These are phyloP conservation scores for Achlya flavicornis DNA, from an alignment of 2,888 invertebrate species.

Conservation along the genomic window DNA sequence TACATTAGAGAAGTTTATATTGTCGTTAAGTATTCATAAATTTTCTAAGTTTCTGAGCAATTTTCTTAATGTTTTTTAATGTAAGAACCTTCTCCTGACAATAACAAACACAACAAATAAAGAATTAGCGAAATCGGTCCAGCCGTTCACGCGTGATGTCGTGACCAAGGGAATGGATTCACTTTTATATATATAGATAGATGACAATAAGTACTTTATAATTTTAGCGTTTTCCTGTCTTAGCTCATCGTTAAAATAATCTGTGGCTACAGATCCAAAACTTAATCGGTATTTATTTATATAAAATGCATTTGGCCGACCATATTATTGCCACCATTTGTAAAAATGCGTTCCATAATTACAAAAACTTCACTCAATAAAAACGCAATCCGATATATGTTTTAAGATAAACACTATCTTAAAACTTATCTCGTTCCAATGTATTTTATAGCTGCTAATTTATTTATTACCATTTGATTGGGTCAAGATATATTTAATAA, in stretches of 20 bases:
- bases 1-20: too few species aligned
- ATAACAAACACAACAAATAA: too few species aligned
- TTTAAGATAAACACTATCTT: too few species aligned
- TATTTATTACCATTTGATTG: constrained; percentile 1
- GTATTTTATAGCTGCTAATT: not conserved
- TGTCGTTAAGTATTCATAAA: too few species aligned
- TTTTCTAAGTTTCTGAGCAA: too few species aligned
- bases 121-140: too few species aligned
- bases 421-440: not conserved
- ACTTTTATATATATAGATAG: too few species aligned
- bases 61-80: too few species aligned
- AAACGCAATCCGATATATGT: not conserved
- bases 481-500: not conserved
- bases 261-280: not conserved
- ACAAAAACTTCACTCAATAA: not conserved
- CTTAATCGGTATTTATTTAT: not conserved
- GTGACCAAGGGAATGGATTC: too few species aligned
- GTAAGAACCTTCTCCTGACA: too few species aligned
- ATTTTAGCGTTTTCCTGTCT: not conserved
- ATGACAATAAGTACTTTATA: too few species aligned
- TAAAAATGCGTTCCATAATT: not conserved
- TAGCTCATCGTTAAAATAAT: not conserved
- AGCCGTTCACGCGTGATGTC: too few species aligned
- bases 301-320: constrained; percentile 1
- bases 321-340: not conserved